Evolutionary conservation across 2,113 vertebrate genomes (phyloP), one percentile per base, ranked within the genome.

Genomic region (Corvus moneduloides): DNA sequence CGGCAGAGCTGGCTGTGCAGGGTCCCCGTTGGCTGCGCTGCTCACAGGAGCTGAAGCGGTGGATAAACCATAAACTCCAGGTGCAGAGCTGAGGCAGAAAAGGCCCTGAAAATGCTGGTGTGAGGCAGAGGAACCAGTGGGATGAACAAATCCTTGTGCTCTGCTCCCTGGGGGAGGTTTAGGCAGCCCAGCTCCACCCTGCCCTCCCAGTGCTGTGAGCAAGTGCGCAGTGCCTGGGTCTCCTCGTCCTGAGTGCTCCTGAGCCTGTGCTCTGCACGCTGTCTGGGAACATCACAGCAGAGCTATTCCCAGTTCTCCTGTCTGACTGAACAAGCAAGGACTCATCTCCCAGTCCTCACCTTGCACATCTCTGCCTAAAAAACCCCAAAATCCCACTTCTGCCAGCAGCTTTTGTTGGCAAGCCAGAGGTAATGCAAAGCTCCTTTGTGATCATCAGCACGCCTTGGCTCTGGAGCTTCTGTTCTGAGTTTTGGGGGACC

Each of bases 161-260:
- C 51, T 49, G 10, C 16, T 84, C n/a, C 27, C 61, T 22, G 73
- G 41, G 39, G 63, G 51, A 21, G 9, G 16, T 27, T 73, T 27
- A 26, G 56, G 63, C 58, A 68, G 30, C 18, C 20, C 61, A 78
- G 37, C 28, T 58, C 56, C 2, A 1, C 39, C 22, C 63, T 55
- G 46, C 11, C 52, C 9, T 68, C 15, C 27, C 56, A 52, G 64
- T 4, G 41, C 41, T 3, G 3, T 5, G 14, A 69, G 6, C 1
- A 0, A 67, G 13, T 0, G 1, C 5, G 15, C 55, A 10, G 22
- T 7, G 20, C 62, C 35, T 35, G 28, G 15, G 6, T 28, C 43
- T 41, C 32, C 79, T 77, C 10, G 20, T 82, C 32, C n/a, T 2
- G 3, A 14, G 12, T 5, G 30, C 11, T 51, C 1, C 0, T 17